A percentile compares a stretch with the other conserved stretches of the same genome.
Evolutionary conservation across 92 coral and sea anemone species (phyloP).

Genomic region (Porites rus): DNA sequence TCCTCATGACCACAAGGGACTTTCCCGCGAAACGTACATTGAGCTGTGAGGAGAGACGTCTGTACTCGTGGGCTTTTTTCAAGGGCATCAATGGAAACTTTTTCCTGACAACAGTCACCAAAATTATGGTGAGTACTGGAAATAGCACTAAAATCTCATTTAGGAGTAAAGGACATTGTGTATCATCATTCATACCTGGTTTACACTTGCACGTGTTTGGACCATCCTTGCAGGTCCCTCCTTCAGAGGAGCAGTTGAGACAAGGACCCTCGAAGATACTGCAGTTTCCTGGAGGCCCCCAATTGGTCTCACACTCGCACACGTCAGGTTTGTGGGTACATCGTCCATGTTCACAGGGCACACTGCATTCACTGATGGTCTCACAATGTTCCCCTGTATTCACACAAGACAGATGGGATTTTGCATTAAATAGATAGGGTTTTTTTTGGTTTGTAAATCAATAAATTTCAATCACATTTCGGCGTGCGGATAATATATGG

Average conservation of each 20-base stretch:
- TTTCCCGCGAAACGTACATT: too few species aligned
- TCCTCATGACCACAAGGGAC: too few species aligned
- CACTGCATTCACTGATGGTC: slow-evolving; percentile 78
- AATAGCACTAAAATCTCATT: too few species aligned
- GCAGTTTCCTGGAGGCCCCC: slow-evolving; percentile 75
- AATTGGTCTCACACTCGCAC: slow-evolving; percentile 80
- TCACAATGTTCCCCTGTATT: slow-evolving; percentile 78
- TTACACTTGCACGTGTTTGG: slow-evolving; percentile 90
- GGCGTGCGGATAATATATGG: too few species aligned
- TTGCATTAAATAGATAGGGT: neutral
- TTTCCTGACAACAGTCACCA: too few species aligned
- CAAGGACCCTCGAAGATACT: slow-evolving; percentile 74
- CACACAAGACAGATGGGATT: neutral
- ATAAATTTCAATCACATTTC: too few species aligned
- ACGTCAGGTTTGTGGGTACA: slow-evolving; percentile 67
- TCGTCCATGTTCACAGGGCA: slow-evolving; percentile 86
- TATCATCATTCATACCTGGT: slow-evolving; percentile 48
- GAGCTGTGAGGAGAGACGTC: too few species aligned
- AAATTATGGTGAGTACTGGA: too few species aligned
- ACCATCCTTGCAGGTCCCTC: slow-evolving; percentile 85
- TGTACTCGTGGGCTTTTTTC: too few species aligned
- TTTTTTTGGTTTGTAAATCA: too few species aligned
- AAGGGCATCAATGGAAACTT: too few species aligned
- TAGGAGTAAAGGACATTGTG: too few species aligned
- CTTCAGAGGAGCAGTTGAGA: slow-evolving; percentile 77